Conservation (phyloP, 2,888 invertebrate genomes). For the Merodon equestris region DNA sequence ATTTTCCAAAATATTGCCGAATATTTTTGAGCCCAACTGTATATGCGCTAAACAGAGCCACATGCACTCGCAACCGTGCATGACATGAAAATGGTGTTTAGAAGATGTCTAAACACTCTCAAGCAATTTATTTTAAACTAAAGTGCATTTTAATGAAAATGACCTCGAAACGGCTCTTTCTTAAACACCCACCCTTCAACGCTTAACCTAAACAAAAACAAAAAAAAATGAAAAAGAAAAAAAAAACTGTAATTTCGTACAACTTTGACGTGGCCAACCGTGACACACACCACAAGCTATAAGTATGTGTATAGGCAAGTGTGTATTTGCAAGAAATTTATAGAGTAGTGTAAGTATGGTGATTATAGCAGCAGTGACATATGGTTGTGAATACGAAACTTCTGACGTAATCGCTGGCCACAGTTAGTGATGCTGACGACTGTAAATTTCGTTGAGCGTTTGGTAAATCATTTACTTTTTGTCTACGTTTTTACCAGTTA, state of each 20-base stretch:
- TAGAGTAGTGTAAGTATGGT: constrained; percentile 12
- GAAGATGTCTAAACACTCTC: no score
- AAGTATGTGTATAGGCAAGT: background rate
- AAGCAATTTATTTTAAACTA: no score
- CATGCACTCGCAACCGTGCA: no score
- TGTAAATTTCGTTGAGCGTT: constrained; percentile 21
- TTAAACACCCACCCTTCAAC: background rate
- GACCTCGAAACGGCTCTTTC: no score
- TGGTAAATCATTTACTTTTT: constrained; percentile 22
- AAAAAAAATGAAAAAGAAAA: constrained; percentile 13
- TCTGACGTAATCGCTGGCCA: constrained; percentile 65
- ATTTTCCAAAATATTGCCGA: no score
- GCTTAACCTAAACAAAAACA: constrained; percentile 23
- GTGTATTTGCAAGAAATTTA: background rate
- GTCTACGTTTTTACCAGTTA: no score
- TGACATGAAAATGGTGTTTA: no score
- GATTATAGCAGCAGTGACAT: constrained; percentile 19
- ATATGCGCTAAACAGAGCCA: no score
- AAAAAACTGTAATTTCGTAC: constrained; percentile 29
- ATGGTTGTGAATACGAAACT: constrained; percentile 55
- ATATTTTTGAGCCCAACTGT: no score
- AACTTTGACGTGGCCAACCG: constrained; percentile 65
- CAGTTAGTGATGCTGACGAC: constrained; percentile 63
- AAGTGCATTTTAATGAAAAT: no score
- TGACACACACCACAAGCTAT: background rate